Conservation (phyloP, 2,888 invertebrate species). For the Icerya purchasi region DNA sequence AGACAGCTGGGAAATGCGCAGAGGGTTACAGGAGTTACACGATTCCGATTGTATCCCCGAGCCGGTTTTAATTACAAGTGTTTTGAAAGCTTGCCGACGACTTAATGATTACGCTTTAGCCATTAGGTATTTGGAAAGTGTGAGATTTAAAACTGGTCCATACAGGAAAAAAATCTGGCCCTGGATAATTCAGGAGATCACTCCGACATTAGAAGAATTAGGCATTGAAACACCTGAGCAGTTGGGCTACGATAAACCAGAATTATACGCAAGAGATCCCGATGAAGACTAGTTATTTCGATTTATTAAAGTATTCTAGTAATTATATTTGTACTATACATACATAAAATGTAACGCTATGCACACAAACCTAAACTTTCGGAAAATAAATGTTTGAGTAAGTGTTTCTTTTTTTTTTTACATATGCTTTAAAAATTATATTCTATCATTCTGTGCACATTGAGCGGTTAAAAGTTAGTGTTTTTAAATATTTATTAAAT, state of each 20-base stretch:
- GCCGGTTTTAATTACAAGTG: slow-evolving; percentile 68
- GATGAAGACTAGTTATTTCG: slow-evolving; percentile 33
- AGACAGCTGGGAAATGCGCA: slow-evolving; percentile 85
- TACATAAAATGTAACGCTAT: too few species aligned
- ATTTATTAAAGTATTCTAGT: too few species aligned
- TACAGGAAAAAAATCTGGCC: slow-evolving; percentile 60
- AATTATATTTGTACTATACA: too few species aligned
- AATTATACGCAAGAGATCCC: slow-evolving; percentile 59
- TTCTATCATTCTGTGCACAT: too few species aligned
- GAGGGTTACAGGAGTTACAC: slow-evolving; percentile 64
- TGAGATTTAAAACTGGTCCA: slow-evolving; percentile 69
- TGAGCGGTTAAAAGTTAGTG: too few species aligned
- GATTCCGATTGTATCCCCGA: slow-evolving; percentile 78
- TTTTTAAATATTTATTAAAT: too few species aligned
- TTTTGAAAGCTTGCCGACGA: slow-evolving; percentile 72
- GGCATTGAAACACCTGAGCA: slow-evolving; percentile 88
- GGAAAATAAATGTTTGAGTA: too few species aligned
- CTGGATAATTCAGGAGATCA: slow-evolving; percentile 70
- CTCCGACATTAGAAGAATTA: slow-evolving; percentile 76
- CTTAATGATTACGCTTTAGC: slow-evolving; percentile 87
- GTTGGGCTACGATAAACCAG: slow-evolving; percentile 90
- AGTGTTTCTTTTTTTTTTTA: too few species aligned
- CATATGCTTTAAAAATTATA: too few species aligned
- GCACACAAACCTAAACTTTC: too few species aligned
- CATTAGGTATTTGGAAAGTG: slow-evolving; percentile 74